These are phyloP conservation scores for Phania funesta DNA, from an alignment of 2,888 invertebrate genomes.

Conservation along the genomic window DNA sequence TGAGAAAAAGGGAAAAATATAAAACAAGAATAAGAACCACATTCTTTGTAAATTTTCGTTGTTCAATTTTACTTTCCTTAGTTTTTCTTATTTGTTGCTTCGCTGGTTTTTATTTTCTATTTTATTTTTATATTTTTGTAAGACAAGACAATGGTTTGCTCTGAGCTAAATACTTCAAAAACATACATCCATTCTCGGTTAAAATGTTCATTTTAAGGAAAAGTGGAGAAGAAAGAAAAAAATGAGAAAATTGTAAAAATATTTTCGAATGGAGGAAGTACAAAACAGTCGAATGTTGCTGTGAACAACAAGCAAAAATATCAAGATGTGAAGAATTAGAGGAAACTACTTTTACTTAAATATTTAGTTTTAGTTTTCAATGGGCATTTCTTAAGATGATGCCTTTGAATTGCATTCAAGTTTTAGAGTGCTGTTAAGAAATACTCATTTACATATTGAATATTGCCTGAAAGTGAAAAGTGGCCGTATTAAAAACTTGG, in stretches of 20 bases:
- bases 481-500: too few relatives aligned
- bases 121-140: conserved; percentile 3
- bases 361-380: conserved; percentile 5
- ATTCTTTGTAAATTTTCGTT: conserved; percentile 32
- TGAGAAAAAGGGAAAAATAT: not conserved
- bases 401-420: not conserved
- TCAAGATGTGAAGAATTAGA: not conserved
- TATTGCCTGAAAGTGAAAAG: not conserved
- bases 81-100: conserved; percentile 3
- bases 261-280: conserved; percentile 7
- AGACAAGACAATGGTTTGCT: conserved; percentile 54
- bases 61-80: conserved; percentile 16
- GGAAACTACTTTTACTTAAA: conserved; percentile 22
- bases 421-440: not conserved
- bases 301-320: not conserved
- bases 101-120: conserved; percentile 3
- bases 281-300: not conserved
- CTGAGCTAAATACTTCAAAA: conserved; percentile 49
- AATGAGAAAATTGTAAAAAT: not conserved
- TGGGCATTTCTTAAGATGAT: not conserved
- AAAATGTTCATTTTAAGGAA: conserved; percentile 38
- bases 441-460: not conserved
- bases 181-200: conserved; percentile 14
- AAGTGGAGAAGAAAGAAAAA: not conserved
- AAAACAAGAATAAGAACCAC: conserved; percentile 16